Base-by-base conservation (phyloP, 2,113 vertebrate species). In the Strigops habroptila region DNA sequence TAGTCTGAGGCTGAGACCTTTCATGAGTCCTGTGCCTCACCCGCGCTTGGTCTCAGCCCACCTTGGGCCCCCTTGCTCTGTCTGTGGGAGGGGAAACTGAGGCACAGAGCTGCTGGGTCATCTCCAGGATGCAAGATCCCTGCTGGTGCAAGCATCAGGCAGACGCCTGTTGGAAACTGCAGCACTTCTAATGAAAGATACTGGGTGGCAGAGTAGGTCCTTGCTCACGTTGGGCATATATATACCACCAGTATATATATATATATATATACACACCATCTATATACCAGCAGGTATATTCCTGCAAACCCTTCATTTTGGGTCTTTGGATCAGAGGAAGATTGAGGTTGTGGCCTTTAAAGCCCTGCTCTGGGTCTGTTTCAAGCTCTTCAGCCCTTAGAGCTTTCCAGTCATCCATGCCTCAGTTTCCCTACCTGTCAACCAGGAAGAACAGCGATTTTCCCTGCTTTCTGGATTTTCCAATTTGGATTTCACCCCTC, bases 61-160 rank as follows among this genome's bases (percentile, higher is more conserved):
- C 7, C 1, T 0, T 0, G 27, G 43, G 17, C 15, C 10, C 11
- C 2, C 31, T 25, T 35, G 28, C 24, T 23, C 27, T 22, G 25
- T 6, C 27, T 46, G 35, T 6, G 44, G 24, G 39, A 7, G 22
- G 46, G 51, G n/a, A 6, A 75, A 11, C 43, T 44, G 68, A 59
- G 71, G 63, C 63, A 71, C 37, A 3, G 30, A 57, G 16, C 30
- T 48, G 7, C 43, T 4, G 37, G 24, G 5, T 23, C 39, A 14
- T 12, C 44, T 39, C 3, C 3, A 70, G 73, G 33, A 27, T 52
- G 35, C 37, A 53, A 12, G 39, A 21, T 10, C 18, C n/a, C 49
- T 23, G 18, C 21, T 24, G 37, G 49, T 33, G 63, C 25, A n/a
- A 46, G n/a, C 24, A 23, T 10, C 16, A 6, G 10, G 22, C 14